Evolutionary conservation across 2,113 vertebrate species (phyloP).

Genomic region (Falco punctatus): DNA sequence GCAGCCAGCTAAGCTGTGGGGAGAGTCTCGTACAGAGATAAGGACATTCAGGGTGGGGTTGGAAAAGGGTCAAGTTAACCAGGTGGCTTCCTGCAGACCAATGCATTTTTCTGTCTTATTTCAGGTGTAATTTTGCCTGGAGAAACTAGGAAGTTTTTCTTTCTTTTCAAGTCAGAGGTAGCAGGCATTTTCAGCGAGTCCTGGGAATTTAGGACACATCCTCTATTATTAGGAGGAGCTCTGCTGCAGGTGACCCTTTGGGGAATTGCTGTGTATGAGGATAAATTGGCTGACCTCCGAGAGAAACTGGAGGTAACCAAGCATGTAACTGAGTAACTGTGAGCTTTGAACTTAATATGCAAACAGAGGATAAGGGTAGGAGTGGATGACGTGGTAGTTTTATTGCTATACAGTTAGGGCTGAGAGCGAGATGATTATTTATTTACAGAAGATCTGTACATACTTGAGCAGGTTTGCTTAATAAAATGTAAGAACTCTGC

Average conservation of each 20-base stretch:
- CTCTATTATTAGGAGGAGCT: conserved; percentile 86
- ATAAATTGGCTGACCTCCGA: conserved; percentile 77
- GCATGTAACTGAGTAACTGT: background rate
- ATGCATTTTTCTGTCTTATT: background rate
- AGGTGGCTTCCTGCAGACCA: background rate
- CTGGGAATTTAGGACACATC: conserved; percentile 91
- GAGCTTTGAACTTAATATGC: conserved; percentile 5
- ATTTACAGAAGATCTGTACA: background rate
- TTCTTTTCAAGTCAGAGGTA: conserved; percentile 85
- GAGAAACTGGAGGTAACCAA: conserved; percentile 81
- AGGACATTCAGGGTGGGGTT: background rate
- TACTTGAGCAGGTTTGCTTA: conserved; percentile 1
- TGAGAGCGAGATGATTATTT: background rate
- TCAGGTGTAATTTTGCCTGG: conserved; percentile 87
- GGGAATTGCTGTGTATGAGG: conserved; percentile 83
- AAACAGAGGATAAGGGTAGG: conserved; percentile 13
- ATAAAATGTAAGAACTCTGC: background rate
- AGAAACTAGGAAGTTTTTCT: conserved; percentile 74
- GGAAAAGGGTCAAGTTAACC: background rate
- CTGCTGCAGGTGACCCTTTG: conserved; percentile 84
- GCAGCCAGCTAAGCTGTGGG: background rate
- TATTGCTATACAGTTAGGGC: conserved; percentile 12
- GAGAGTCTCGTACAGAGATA: background rate
- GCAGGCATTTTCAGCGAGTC: conserved; percentile 84
- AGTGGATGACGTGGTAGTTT: background rate